Percentiles rank a stretch among this genome's conserved stretches.
phyloP scores from a whole-genome alignment of 2,888 invertebrate genomes.

The Scaptomyza tumidula region DNA sequence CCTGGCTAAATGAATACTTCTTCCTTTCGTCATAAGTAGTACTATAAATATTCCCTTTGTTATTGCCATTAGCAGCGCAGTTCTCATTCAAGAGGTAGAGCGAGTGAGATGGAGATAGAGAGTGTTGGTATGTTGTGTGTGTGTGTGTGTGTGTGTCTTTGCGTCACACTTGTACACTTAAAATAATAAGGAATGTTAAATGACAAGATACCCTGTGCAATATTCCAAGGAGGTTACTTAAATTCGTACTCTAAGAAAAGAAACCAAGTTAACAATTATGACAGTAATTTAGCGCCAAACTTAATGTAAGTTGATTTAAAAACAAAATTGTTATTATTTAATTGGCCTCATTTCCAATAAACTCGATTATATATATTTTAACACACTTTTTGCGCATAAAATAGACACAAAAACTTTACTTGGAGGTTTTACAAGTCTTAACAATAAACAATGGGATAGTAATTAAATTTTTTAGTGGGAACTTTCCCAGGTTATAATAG shows the following conservation, averaged over 20 bases:
- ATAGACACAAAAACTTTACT: too few species aligned
- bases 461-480: neutral
- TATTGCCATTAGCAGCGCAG: slow-evolving; percentile 28
- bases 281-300: too few species aligned
- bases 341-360: too few species aligned
- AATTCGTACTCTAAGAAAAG: neutral
- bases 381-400: too few species aligned
- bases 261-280: too few species aligned
- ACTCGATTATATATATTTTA: too few species aligned
- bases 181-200: neutral
- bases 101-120: neutral
- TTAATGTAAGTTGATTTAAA: too few species aligned
- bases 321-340: too few species aligned
- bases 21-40: neutral
- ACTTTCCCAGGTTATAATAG: neutral
- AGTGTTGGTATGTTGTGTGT: slow-evolving; percentile 30
- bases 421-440: too few species aligned
- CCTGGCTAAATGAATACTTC: slow-evolving; percentile 10
- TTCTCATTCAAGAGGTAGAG: slow-evolving; percentile 2
- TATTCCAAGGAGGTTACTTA: neutral
- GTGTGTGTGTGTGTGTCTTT: slow-evolving; percentile 12
- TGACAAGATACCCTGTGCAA: neutral
- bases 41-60: slow-evolving; percentile 13
- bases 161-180: slow-evolving; percentile 41
- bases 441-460: neutral